A percentile compares a stretch with the other conserved stretches of the same genome.
Evolutionary conservation across 2,888 invertebrate genomes (phyloP).

Genomic region (Nezara viridula): DNA sequence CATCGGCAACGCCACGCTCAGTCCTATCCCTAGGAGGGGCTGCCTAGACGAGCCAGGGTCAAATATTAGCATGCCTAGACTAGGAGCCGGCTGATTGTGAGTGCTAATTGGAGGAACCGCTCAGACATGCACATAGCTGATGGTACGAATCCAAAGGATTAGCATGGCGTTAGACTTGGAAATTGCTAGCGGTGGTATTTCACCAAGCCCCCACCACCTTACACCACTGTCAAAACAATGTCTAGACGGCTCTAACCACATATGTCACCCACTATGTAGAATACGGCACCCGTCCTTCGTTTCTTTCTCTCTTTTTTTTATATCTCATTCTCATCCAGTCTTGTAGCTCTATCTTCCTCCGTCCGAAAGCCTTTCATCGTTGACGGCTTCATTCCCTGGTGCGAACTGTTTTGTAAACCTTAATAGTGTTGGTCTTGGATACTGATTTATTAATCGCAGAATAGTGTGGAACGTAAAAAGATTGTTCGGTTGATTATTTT

Average conservation of each 20-base stretch:
- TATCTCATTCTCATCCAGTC: background rate
- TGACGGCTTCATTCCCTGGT: background rate
- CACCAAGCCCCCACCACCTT: slow-evolving; percentile 59
- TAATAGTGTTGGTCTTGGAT: too few species aligned
- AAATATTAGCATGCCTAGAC: slow-evolving; percentile 12
- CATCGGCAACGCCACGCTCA: too few species aligned
- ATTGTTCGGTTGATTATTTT: too few species aligned
- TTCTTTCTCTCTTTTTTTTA: background rate
- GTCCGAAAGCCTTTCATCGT: background rate
- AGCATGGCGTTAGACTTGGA: slow-evolving; percentile 62
- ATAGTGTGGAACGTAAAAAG: too few species aligned
- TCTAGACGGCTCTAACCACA: slow-evolving; percentile 59
- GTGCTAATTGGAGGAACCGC: slow-evolving; percentile 61
- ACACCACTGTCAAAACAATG: slow-evolving; percentile 62
- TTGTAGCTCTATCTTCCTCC: background rate
- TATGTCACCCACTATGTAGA: slow-evolving; percentile 38
- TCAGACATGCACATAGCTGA: slow-evolving; percentile 64
- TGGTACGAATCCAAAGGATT: slow-evolving; percentile 61
- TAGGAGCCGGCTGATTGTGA: slow-evolving; percentile 28
- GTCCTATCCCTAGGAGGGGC: background rate
- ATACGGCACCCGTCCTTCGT: slow-evolving; percentile 8
- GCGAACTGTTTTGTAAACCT: too few species aligned
- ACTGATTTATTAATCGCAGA: too few species aligned
- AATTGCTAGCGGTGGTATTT: slow-evolving; percentile 60
- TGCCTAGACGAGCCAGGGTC: background rate